Conservation (phyloP, 2,113 vertebrate genomes). For the Engystomops pustulosus region DNA sequence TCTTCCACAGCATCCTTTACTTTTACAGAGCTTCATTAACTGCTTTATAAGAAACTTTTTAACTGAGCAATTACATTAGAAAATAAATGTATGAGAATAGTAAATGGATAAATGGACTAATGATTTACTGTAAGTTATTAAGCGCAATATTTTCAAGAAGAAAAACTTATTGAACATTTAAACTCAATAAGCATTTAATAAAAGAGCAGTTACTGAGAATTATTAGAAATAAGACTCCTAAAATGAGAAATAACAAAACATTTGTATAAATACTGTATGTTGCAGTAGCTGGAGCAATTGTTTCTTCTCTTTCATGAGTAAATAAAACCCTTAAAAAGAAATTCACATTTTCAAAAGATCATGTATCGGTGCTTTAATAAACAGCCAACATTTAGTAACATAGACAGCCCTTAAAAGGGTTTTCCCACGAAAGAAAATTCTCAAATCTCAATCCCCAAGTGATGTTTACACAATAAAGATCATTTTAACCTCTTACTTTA, state of each 20-base stretch:
- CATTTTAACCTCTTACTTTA: no score
- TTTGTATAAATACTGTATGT: background rate
- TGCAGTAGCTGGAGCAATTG: background rate
- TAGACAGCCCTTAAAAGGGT: no score
- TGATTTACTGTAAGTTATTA: background rate
- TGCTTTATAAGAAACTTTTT: background rate
- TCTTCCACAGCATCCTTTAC: background rate
- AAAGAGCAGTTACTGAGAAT: background rate
- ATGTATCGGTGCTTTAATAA: no score
- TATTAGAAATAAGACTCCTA: background rate
- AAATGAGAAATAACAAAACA: background rate
- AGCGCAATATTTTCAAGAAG: background rate
- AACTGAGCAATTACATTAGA: background rate
- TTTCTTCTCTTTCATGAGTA: no score
- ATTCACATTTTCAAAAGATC: no score
- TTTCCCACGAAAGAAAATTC: no score
- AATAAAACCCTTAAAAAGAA: no score
- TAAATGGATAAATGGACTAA: constrained; percentile 1
- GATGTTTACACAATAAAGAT: no score
- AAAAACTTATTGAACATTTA: background rate
- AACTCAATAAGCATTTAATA: background rate
- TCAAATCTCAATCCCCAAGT: no score
- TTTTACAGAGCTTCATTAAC: background rate
- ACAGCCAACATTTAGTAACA: no score
- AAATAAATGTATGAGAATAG: background rate